Evolutionary conservation across 2,113 vertebrate genomes (phyloP), one percentile per base, ranked within the genome.

Genomic region (Ptychochromis oligacanthus): DNA sequence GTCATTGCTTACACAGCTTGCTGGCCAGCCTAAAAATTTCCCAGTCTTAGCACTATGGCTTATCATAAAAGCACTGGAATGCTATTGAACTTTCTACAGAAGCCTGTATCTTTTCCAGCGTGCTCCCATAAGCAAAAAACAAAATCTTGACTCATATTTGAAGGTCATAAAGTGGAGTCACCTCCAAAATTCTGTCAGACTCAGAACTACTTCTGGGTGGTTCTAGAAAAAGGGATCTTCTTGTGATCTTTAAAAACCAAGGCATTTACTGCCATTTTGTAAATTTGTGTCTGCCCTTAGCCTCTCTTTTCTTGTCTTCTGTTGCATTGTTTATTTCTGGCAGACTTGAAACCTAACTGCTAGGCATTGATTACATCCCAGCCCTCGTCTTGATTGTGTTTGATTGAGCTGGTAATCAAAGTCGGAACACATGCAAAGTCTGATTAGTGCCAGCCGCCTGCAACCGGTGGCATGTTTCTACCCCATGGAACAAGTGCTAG

Each of bases 21-120:
- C 28, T 78, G 80, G 74, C 58, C 61, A 65, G 85, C 40, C 79
- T 88, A 74, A 85, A 81, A 79, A 87, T 91, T 90, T 89, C 80
- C 60, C 80, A 79, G 90, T 62, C 88, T 93, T 83, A 82, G 11
- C 83, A 60, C 90, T 87, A 74, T 1, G 79, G 91, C 88, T 95
- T 92, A 93, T 87, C 80, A 81, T 81, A 82, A 94, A 93, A 90
- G 80, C 75, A 36, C 10, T 40, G 91, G 91, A 94, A 94, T 94
- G 93, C 88, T 83, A 80, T 82, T 91, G 82, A 91, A 94, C 82
- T 88, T 75, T 76, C 43, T 60, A 54, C 22, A 81, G 74, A 85
- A 70, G 67, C 74, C 72, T 60, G 82, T 26, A 34, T 89, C 67
- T 36, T 43, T 79, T 72, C 20, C 49, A 55, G 57, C n/a, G n/a